Conservation (phyloP, 1,140 invertebrate species). For the Eupristina koningsbergeri region DNA sequence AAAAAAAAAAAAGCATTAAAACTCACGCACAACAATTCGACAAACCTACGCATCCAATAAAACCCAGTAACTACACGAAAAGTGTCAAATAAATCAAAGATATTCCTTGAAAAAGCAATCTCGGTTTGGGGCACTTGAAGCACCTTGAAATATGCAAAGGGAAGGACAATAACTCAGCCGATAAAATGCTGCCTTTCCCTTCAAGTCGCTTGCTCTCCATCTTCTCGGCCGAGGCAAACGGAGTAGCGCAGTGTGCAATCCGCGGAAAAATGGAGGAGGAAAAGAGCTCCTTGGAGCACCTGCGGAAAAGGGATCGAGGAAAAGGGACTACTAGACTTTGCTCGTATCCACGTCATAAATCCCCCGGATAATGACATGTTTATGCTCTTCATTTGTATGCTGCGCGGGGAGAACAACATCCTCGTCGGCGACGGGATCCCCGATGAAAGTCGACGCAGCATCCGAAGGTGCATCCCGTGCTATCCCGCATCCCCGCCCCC, state of each 20-base stretch:
- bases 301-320: constrained; percentile 50
- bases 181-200: constrained; percentile 29
- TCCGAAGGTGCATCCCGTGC: too few relatives aligned
- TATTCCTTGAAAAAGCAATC: constrained; percentile 46
- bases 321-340: neutral
- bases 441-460: too few relatives aligned
- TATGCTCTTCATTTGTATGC: constrained; percentile 71
- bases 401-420: constrained; percentile 55
- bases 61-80: neutral
- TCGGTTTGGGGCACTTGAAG: constrained; percentile 22
- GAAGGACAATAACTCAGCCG: constrained; percentile 41
- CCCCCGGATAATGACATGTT: constrained; percentile 67
- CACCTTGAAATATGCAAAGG: constrained; percentile 43
- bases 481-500: too few relatives aligned
- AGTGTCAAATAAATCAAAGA: constrained; percentile 45
- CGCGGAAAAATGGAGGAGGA: constrained; percentile 30
- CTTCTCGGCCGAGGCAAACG: neutral
- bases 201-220: neutral
- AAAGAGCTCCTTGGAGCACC: constrained; percentile 51
- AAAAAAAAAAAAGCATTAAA: too few relatives aligned
- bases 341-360: constrained; percentile 65
- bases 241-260: neutral
- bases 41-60: neutral
- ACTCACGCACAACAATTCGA: neutral
- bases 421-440: neutral